phyloP scores from a whole-genome alignment of 2,888 invertebrate species.

The Harpagoxenus sublaevis region DNA sequence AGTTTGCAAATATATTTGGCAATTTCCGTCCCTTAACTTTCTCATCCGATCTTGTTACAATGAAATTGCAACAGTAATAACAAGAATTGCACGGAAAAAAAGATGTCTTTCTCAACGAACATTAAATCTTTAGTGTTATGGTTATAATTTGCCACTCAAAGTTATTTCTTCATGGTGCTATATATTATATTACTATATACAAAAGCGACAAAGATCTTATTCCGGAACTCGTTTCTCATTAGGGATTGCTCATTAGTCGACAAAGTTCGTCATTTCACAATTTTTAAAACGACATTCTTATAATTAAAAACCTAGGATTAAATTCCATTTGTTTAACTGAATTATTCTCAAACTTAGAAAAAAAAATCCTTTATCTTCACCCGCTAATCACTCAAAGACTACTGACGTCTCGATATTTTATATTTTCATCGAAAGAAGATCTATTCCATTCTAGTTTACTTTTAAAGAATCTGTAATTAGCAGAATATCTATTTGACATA shows the following conservation, averaged over 20 bases:
- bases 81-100: too few species aligned
- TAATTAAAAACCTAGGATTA: neutral
- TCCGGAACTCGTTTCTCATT: neutral
- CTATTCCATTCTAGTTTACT: neutral
- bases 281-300: neutral
- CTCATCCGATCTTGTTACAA: neutral
- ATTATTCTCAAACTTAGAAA: neutral
- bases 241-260: neutral
- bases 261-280: neutral
- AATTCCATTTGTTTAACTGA: neutral
- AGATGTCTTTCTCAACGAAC: neutral
- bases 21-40: neutral
- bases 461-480: neutral
- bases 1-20: neutral
- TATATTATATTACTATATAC: neutral
- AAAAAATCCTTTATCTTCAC: neutral
- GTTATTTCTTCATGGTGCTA: neutral
- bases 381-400: neutral
- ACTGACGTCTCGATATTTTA: neutral
- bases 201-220: neutral
- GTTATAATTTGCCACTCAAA: neutral
- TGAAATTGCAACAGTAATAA: neutral
- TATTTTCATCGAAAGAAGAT: neutral
- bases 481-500: neutral
- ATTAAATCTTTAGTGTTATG: neutral